A percentile compares a stretch with the other conserved stretches of the same genome.
phyloP scores from a whole-genome alignment of 2,113 vertebrate genomes.

The Oxygymnocypris stewartii region DNA sequence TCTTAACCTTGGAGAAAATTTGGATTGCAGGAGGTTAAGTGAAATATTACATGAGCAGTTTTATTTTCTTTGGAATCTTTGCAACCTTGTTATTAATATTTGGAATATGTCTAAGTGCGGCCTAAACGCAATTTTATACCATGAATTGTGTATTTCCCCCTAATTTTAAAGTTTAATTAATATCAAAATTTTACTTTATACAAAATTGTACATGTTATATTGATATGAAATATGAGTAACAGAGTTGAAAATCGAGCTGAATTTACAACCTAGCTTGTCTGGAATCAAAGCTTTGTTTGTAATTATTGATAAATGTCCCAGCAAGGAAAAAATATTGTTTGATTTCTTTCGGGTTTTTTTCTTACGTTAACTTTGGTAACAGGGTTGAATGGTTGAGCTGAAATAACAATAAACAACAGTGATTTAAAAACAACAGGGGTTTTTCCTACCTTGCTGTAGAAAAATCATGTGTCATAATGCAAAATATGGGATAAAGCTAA shows the following conservation, averaged over 20 bases:
- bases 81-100: background rate
- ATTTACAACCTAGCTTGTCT: background rate
- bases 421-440: background rate
- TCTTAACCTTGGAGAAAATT: background rate
- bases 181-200: background rate
- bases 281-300: background rate
- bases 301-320: background rate
- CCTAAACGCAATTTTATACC: background rate
- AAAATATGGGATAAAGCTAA: background rate
- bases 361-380: background rate
- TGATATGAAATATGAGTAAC: background rate
- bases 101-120: background rate
- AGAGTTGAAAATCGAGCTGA: background rate
- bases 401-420: background rate
- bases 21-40: background rate
- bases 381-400: constrained; percentile 5
- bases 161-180: background rate
- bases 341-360: background rate
- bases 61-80: background rate
- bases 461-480: background rate
- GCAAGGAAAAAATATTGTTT: background rate
- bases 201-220: background rate
- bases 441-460: background rate
- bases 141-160: background rate
- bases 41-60: background rate